Conservation (phyloP, 2,888 invertebrate species). For the Phalangium opilio region DNA sequence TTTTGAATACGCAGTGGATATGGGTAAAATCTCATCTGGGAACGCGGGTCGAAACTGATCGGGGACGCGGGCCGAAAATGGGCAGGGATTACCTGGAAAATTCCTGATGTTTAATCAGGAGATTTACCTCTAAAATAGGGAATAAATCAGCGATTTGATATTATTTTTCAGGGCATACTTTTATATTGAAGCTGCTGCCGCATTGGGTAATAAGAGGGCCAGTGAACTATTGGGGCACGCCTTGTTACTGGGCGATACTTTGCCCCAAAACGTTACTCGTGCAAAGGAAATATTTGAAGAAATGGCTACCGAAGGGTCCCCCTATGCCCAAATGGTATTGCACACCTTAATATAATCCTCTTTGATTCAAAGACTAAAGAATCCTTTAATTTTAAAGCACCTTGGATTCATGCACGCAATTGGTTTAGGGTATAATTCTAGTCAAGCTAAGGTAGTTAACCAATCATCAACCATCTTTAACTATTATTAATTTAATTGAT, state of each 20-base stretch:
- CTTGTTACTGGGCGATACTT: constrained; percentile 62
- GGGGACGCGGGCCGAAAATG: too few species aligned
- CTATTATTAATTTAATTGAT: background rate
- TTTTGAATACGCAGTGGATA: too few species aligned
- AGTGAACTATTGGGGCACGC: constrained; percentile 77
- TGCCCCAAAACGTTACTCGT: constrained; percentile 55
- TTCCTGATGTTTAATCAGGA: too few species aligned
- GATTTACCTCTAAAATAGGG: too few species aligned
- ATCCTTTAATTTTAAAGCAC: constrained; percentile 9
- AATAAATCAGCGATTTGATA: background rate
- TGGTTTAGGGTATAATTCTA: constrained; percentile 71
- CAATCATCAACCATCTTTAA: background rate
- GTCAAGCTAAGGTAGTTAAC: constrained; percentile 50
- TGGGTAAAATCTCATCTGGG: too few species aligned
- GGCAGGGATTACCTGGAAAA: too few species aligned
- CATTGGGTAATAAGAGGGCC: constrained; percentile 62
- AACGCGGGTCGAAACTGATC: too few species aligned
- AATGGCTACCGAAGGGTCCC: constrained; percentile 56
- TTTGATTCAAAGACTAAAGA: too few species aligned
- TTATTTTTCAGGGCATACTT: constrained; percentile 43
- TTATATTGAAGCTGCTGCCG: constrained; percentile 60
- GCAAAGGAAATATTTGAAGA: constrained; percentile 60
- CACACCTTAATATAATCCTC: too few species aligned
- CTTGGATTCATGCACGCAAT: constrained; percentile 48
- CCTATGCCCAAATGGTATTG: constrained; percentile 83